phyloP scores from a whole-genome alignment of 2,888 invertebrate genomes.

The Agrochola circellaris region DNA sequence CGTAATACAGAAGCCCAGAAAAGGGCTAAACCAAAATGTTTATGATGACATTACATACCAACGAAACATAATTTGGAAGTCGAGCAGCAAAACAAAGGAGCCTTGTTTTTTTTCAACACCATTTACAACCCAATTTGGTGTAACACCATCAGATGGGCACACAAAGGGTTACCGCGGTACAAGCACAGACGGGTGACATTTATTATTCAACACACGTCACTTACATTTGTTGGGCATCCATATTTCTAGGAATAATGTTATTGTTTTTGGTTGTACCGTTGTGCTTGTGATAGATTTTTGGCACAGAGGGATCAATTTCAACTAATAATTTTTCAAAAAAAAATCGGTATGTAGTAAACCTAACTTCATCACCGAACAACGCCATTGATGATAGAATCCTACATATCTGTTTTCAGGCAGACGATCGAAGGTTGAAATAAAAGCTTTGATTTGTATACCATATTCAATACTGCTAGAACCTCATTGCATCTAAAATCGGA shows the following conservation, averaged over 20 bases:
- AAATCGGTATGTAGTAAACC: not conserved
- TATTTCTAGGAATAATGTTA: conserved; percentile 40
- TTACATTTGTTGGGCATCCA: conserved; percentile 49
- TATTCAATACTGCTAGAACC: not conserved
- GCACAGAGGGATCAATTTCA: not conserved
- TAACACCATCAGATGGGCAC: conserved; percentile 49
- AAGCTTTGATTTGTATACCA: not conserved
- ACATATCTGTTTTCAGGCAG: not conserved
- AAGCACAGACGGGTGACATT: conserved; percentile 30
- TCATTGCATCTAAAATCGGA: not conserved
- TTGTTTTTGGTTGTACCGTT: conserved; percentile 32
- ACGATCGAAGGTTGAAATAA: not conserved
- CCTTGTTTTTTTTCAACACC: conserved; percentile 35
- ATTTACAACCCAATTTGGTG: conserved; percentile 49
- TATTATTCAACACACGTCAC: conserved; percentile 57
- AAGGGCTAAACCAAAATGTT: not conserved
- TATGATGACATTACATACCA: not conserved
- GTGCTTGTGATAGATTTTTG: not conserved
- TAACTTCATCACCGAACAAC: too few species aligned
- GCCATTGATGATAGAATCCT: not conserved
- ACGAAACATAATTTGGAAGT: conserved; percentile 27
- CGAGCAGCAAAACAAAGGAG: conserved; percentile 39
- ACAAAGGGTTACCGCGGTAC: conserved; percentile 50
- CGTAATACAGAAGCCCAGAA: not conserved
- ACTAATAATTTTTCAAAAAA: too few species aligned